Conservation (phyloP, 2,797 vertebrate species). For the Scomberomorus guttatus region DNA sequence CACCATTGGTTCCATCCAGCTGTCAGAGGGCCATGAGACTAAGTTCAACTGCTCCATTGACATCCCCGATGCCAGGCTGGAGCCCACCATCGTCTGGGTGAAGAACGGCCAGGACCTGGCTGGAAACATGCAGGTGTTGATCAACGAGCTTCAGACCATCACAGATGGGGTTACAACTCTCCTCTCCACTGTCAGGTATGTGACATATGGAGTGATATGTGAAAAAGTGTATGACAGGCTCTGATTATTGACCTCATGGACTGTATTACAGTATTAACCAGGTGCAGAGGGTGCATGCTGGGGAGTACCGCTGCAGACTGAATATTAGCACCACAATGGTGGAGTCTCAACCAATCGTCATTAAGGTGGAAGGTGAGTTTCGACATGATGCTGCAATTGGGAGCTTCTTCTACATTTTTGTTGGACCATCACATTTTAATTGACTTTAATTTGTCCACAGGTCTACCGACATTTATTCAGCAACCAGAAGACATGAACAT, state of each 20-base stretch:
- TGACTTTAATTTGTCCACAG: constrained; percentile 68
- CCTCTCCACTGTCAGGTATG: constrained; percentile 90
- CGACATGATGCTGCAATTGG: neutral
- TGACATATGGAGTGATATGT: neutral
- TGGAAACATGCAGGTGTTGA: constrained; percentile 80
- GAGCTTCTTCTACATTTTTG: neutral
- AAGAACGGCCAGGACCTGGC: constrained; percentile 90
- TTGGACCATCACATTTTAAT: neutral
- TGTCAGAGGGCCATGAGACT: constrained; percentile 90
- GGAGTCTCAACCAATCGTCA: constrained; percentile 88
- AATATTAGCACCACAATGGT: constrained; percentile 83
- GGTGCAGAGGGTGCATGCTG: constrained; percentile 89
- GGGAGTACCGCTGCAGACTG: constrained; percentile 92
- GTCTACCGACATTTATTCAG: constrained; percentile 90
- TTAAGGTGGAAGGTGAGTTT: constrained; percentile 92
- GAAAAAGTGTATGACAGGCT: too few species aligned
- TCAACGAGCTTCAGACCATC: constrained; percentile 86
- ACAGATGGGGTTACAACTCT: constrained; percentile 84
- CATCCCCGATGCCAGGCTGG: constrained; percentile 83
- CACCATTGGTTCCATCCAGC: constrained; percentile 83
- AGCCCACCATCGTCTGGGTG: constrained; percentile 89
- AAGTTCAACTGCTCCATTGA: constrained; percentile 96
- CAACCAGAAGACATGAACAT: constrained; percentile 92
- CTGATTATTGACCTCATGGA: neutral
- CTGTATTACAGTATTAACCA: constrained; percentile 84